These are phyloP conservation scores for Plagodis dolabraria DNA, from an alignment of 2,888 invertebrate genomes.

Conservation along the genomic window DNA sequence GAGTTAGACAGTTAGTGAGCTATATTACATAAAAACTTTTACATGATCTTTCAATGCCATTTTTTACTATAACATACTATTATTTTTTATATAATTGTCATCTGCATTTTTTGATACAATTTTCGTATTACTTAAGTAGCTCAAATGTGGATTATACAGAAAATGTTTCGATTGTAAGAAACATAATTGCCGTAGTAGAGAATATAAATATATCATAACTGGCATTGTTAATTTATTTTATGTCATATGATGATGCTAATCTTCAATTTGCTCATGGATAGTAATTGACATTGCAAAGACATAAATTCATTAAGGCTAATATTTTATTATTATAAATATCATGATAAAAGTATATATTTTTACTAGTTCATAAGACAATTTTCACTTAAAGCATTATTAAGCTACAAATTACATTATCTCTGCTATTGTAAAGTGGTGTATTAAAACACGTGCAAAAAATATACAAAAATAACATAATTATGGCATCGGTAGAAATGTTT, in stretches of 20 bases:
- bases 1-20: too few relatives aligned
- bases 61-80: too few relatives aligned
- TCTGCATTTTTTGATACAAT: too few relatives aligned
- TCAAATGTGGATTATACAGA: too few relatives aligned
- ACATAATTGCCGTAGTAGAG: too few relatives aligned
- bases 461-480: not conserved
- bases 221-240: constrained; percentile 26
- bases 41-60: too few relatives aligned
- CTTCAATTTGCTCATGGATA: constrained; percentile 59
- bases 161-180: too few relatives aligned
- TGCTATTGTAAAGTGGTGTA: constrained; percentile 36
- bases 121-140: too few relatives aligned
- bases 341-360: constrained; percentile 73
- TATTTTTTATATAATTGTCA: too few relatives aligned
- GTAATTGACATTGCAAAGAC: constrained; percentile 77
- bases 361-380: constrained; percentile 81
- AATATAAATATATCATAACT: constrained; percentile 8
- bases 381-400: constrained; percentile 81
- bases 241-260: constrained; percentile 43
- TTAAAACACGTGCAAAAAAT: constrained; percentile 8
- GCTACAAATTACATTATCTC: constrained; percentile 61
- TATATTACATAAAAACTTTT: too few relatives aligned
- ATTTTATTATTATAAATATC: constrained; percentile 64
- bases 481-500: too few relatives aligned
- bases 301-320: constrained; percentile 62